Evolutionary conservation across 2,797 vertebrate species (phyloP), one percentile per base, ranked within the genome.

Genomic region (Chaunax sp.): DNA sequence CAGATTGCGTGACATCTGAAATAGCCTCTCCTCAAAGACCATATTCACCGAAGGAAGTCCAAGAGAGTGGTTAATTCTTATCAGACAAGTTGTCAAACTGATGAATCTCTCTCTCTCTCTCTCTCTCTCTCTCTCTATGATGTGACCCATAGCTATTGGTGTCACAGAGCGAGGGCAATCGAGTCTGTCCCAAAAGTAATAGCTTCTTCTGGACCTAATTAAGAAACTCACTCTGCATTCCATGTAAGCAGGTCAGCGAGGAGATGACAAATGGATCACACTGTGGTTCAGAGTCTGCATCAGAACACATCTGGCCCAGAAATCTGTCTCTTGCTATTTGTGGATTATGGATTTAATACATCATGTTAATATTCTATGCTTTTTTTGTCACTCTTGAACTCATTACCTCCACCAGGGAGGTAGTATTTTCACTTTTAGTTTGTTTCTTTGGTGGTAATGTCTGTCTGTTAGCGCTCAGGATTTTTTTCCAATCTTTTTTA

Each of bases 181-280:
- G 25, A 85, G 82, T 78, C 76, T 53, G 69, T 89, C 86, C 85
- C 80, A 88, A 86, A 90, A 88, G 87, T 86, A 90, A 89, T 89
- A 82, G 82, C 81, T 84, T 89, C 76, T 83, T 84, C 87, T 84
- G 58, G 55, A 87, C 81, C 88, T 89, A 91, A 91, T 92, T 90
- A 91, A 84, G 81, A 70, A 83, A 78, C 73, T 79, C 75, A 43
- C 70, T 77, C 60, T 84, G 66, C 78, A 72, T 84, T 69, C 69
- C 30, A 45, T 81, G 75, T 77, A 69, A 67, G 64, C 30, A n/a
- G 23, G 54, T 59, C 13, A 41, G 58, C 43, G 38, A 49, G 47
- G 49, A 19, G 35, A 57, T 43, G 61, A 82, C 70, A 35, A 72
- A 60, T 56, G 15, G 60, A 67, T 80, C 70, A 54, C 33, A 56